phyloP scores from a whole-genome alignment of 2,888 invertebrate genomes.

The Leptinotarsa haldemani region DNA sequence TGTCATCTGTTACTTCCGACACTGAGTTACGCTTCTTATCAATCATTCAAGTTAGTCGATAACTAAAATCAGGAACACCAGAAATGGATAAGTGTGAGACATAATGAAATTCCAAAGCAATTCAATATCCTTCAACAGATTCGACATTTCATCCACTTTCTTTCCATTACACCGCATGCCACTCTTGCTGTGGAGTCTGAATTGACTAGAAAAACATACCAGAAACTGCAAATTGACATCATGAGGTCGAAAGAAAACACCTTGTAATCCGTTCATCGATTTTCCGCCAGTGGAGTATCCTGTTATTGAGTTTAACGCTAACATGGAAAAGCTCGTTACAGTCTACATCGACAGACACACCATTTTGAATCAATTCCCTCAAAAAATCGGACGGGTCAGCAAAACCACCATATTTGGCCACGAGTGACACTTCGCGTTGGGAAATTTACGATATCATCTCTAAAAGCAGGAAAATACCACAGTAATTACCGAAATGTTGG shows the following conservation, averaged over 20 bases:
- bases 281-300: conserved; percentile 8
- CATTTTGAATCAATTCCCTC: conserved; percentile 12
- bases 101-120: background rate
- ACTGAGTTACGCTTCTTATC: no score
- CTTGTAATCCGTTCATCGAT: background rate
- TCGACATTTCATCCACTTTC: background rate
- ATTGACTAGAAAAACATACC: background rate
- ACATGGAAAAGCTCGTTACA: background rate
- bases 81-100: background rate
- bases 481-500: conserved; percentile 14
- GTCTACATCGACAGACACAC: conserved; percentile 1
- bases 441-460: conserved; percentile 19
- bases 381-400: conserved; percentile 3
- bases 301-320: background rate
- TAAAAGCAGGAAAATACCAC: conserved; percentile 6
- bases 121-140: background rate
- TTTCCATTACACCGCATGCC: background rate
- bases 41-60: no score
- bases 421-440: conserved; percentile 15
- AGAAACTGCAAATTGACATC: conserved; percentile 2
- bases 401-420: conserved; percentile 4
- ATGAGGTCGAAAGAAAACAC: background rate
- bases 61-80: no score
- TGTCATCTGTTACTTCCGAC: no score
- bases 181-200: background rate